Conservation (phyloP, 2,888 invertebrate species). For the Parnassius orleans region DNA sequence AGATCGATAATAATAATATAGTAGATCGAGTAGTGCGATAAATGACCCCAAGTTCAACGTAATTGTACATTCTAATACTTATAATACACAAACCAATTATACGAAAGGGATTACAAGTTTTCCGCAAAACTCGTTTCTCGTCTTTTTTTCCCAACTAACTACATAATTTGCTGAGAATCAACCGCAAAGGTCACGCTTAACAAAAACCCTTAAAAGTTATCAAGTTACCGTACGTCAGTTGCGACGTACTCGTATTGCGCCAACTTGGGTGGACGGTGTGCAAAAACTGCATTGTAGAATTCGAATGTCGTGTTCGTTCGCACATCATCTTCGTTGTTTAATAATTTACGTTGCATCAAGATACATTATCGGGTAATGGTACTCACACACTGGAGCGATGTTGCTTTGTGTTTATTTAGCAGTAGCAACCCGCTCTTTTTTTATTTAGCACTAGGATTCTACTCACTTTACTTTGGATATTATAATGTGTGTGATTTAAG, state of each 20-base stretch:
- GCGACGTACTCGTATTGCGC: constrained; percentile 14
- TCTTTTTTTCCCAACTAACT: constrained; percentile 4
- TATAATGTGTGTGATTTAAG: too few species aligned
- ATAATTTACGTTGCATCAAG: constrained; percentile 12
- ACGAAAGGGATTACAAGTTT: constrained; percentile 1
- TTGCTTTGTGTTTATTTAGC: background rate
- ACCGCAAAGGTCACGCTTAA: constrained; percentile 12
- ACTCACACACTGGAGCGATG: background rate
- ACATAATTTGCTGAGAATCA: constrained; percentile 5
- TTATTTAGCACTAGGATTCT: too few species aligned
- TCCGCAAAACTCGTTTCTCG: constrained; percentile 1
- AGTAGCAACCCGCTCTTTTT: too few species aligned
- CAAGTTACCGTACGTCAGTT: constrained; percentile 13
- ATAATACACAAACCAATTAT: background rate
- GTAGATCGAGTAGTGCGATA: too few species aligned
- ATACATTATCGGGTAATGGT: constrained; percentile 11
- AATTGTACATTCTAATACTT: too few species aligned
- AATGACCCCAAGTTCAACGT: too few species aligned
- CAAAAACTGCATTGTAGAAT: constrained; percentile 19
- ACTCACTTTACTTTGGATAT: too few species aligned
- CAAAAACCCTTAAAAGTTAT: constrained; percentile 18
- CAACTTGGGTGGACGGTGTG: constrained; percentile 8
- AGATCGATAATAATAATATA: too few species aligned
- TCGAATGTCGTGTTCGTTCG: constrained; percentile 1
- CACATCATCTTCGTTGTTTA: constrained; percentile 5